Evolutionary conservation across 2,797 vertebrate genomes (phyloP), one percentile per base, ranked within the genome.

Genomic region (Antennarius maculatus): DNA sequence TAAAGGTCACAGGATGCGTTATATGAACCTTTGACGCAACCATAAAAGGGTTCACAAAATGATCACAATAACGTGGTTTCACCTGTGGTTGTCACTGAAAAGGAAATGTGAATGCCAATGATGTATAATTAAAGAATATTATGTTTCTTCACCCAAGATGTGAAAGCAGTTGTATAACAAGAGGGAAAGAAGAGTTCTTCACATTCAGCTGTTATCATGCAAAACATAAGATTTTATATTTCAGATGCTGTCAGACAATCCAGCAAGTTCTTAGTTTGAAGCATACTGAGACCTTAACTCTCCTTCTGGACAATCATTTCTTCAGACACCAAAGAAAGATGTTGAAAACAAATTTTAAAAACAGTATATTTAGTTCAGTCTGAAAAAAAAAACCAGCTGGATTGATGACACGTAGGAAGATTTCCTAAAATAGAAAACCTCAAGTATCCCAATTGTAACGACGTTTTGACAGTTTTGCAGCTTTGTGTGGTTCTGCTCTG

Each of bases 321-420:
- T 65, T 67, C 52, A 77, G 59, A 81, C 76, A 90, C 89, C 87
- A 89, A 90, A 89, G 82, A 90, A 47, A 54, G n/a, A 46, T 10
- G 16, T 31, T 11, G 61, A 76, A 13, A 67, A 53, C 41, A 3
- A 3, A 28, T 16, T 61, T 52, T 69, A 11, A 54, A 57, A 69
- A 74, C 9, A 59, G 37, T 65, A 47, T 68, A 55, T 53, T 49
- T 34, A 34, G 31, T 34, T 34, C 31, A 34, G 7, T 5, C 31
- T 34, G 31, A 34, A 3, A 51, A 70, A 68, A 47, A 9, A 7
- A 31, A 31, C 4, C 5, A 66, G 51, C 28, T 17, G 9, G 5
- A 37, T 66, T 57, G 41, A 54, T 17, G 2, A 6, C 62, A n/a
- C 41, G 54, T 61, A 64, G 10, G 47, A 52, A 54, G 67, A 48